Conservation (phyloP, 2,797 vertebrate species). For the Psittacula echo region DNA sequence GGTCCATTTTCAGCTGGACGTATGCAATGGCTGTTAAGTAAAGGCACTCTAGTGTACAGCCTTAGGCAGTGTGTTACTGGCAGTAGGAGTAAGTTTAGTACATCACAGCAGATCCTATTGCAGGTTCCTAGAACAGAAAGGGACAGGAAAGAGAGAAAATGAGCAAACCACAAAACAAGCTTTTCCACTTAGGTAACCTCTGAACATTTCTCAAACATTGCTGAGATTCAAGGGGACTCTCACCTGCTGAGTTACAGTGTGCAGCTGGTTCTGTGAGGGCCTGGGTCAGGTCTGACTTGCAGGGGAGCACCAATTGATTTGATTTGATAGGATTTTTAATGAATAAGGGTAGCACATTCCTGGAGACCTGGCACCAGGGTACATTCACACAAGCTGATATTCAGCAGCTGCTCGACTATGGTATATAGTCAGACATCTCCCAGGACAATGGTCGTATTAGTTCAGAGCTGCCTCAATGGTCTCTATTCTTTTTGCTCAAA, state of each 20-base stretch:
- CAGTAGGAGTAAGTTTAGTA: constrained; percentile 83
- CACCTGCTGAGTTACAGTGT: not conserved
- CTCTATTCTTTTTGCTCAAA: not conserved
- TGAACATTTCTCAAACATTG: not conserved
- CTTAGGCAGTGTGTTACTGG: constrained; percentile 87
- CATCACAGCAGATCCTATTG: constrained; percentile 84
- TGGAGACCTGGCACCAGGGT: not conserved
- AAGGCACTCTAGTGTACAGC: constrained; percentile 95
- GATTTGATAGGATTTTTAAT: not conserved
- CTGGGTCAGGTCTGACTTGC: not conserved
- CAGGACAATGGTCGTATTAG: not conserved
- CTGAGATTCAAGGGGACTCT: not conserved
- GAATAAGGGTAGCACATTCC: not conserved
- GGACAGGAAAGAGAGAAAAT: not conserved
- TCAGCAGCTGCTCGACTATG: not conserved
- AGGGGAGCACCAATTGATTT: not conserved
- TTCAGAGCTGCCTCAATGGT: not conserved
- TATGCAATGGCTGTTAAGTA: constrained; percentile 86
- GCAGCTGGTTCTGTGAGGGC: not conserved
- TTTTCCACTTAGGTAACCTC: not conserved
- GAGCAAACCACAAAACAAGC: not conserved
- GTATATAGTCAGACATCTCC: not conserved
- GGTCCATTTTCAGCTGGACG: constrained; percentile 78
- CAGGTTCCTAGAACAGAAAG: constrained; percentile 79
- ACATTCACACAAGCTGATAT: not conserved